Evolutionary conservation across 2,888 invertebrate species (phyloP).

Genomic region (Timema cristinae): DNA sequence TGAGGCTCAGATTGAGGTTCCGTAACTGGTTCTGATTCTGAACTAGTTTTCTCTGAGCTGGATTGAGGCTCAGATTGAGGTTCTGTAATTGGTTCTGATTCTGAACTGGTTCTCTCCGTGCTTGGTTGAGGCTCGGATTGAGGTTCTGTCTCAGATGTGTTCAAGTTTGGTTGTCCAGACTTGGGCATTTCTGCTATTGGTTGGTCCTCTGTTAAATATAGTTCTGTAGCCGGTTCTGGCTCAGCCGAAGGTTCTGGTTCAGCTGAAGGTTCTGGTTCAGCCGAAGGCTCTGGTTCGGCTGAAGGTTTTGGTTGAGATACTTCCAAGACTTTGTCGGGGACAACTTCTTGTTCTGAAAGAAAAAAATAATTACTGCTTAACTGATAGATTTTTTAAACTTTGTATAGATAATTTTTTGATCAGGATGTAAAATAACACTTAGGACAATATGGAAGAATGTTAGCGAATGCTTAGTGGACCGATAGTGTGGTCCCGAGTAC

Average conservation of each 20-base stretch:
- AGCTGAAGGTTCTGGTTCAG: neutral
- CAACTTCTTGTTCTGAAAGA: too few species aligned
- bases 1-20: slow-evolving; percentile 34
- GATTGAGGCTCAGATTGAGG: neutral
- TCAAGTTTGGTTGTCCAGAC: slow-evolving; percentile 29
- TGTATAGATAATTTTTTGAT: too few species aligned
- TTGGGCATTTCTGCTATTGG: slow-evolving; percentile 34
- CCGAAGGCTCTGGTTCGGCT: too few species aligned
- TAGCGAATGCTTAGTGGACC: too few species aligned
- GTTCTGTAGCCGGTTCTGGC: neutral
- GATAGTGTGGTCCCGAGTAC: too few species aligned
- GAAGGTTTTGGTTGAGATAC: too few species aligned
- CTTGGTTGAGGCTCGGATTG: neutral
- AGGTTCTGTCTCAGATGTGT: neutral
- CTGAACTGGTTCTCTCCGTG: neutral
- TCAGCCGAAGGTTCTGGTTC: neutral
- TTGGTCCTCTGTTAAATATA: slow-evolving; percentile 13
- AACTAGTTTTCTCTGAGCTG: neutral
- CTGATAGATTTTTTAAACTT: too few species aligned
- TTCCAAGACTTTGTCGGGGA: too few species aligned
- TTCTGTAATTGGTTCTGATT: neutral
- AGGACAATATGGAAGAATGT: too few species aligned
- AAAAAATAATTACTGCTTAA: too few species aligned
- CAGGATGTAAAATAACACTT: too few species aligned
- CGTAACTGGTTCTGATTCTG: slow-evolving; percentile 30